Evolutionary conservation across 2,113 vertebrate genomes (phyloP).

Genomic region (Phoenicopterus ruber): DNA sequence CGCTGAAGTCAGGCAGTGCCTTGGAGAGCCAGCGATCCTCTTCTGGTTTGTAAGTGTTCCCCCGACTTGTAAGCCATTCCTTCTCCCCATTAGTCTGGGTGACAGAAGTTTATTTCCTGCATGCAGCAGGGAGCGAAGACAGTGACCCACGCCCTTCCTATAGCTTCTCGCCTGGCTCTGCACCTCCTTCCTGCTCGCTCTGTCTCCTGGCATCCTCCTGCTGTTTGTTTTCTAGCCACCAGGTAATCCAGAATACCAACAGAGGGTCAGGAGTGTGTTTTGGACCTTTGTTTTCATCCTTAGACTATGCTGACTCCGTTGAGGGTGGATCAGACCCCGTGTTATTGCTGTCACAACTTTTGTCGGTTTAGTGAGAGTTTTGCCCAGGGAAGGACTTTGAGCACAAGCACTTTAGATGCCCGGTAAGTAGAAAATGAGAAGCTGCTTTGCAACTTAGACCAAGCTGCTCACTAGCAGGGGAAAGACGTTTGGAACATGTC

Average conservation of each 20-base stretch:
- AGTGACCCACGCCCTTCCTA: background rate
- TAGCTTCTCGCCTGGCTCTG: background rate
- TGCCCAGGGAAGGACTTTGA: background rate
- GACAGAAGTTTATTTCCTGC: background rate
- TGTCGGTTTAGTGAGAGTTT: background rate
- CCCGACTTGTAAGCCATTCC: background rate
- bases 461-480: background rate
- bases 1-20: background rate
- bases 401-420: background rate
- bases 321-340: background rate
- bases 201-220: background rate
- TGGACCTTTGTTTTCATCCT: background rate
- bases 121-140: background rate
- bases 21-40: background rate
- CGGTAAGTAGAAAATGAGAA: background rate
- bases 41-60: background rate
- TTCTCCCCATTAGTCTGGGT: fast-evolving
- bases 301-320: background rate
- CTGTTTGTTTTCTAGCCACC: background rate
- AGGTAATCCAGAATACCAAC: background rate
- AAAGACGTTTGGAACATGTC: background rate
- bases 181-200: background rate
- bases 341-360: background rate
- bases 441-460: background rate
- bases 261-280: background rate